These are phyloP conservation scores for Scaptodrosophila lebanonensis DNA, from an alignment of 1,140 invertebrate genomes.

Conservation along the genomic window DNA sequence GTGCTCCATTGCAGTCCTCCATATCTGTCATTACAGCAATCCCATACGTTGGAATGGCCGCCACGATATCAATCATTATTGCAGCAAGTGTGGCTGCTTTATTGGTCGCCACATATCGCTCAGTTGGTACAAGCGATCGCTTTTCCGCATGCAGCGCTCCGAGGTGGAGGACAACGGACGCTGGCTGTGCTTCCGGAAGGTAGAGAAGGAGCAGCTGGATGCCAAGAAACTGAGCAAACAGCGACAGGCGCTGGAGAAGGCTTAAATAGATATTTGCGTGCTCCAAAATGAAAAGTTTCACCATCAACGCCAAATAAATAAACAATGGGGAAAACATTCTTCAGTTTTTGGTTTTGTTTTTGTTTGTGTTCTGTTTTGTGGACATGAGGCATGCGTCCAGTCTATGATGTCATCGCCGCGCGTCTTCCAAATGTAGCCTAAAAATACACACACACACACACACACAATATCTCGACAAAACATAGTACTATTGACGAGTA, in stretches of 20 bases:
- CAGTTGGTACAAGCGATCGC: slow-evolving; percentile 65
- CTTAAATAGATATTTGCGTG: neutral
- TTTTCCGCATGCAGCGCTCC: slow-evolving; percentile 60
- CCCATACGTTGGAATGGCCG: slow-evolving; percentile 60
- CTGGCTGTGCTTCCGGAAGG: slow-evolving; percentile 52
- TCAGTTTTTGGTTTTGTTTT: too few relatives aligned
- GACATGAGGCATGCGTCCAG: too few relatives aligned
- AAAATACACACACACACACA: too few relatives aligned
- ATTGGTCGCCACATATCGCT: slow-evolving; percentile 65
- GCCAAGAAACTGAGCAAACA: slow-evolving; percentile 53
- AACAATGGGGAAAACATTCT: neutral
- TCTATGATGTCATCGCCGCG: too few relatives aligned
- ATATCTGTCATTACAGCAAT: slow-evolving; percentile 27
- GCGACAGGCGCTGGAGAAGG: slow-evolving; percentile 26
- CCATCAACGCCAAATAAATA: neutral
- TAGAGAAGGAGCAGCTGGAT: slow-evolving; percentile 63
- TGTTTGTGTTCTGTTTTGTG: too few relatives aligned
- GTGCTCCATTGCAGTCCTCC: neutral
- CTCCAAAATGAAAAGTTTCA: too few relatives aligned
- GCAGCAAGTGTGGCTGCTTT: slow-evolving; percentile 65
- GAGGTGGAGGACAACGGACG: slow-evolving; percentile 59
- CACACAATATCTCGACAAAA: too few relatives aligned
- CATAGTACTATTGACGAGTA: too few relatives aligned
- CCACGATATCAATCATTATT: slow-evolving; percentile 70
- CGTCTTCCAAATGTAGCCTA: too few relatives aligned